phyloP scores from a whole-genome alignment of 2,888 invertebrate species.

The Drosophila niveifrons region DNA sequence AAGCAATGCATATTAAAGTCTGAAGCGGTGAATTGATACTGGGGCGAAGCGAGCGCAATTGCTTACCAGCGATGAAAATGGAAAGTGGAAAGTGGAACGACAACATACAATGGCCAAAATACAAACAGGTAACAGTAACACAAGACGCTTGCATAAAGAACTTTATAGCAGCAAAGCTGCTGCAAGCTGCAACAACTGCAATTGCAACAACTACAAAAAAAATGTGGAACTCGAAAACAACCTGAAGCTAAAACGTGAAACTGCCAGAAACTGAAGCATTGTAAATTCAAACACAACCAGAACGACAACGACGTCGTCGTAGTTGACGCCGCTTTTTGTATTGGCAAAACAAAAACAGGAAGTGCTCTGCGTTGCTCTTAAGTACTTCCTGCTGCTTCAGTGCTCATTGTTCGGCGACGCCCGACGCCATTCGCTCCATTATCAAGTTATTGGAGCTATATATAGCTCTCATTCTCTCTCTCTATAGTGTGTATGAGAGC shows the following conservation, averaged over 20 bases:
- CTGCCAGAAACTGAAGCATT: constrained; percentile 57
- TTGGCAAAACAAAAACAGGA: constrained; percentile 83
- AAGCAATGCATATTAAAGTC: constrained; percentile 71
- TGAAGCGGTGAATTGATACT: constrained; percentile 42
- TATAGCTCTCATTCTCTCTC: neutral
- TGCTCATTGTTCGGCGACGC: constrained; percentile 57
- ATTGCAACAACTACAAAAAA: neutral
- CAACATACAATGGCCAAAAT: constrained; percentile 49
- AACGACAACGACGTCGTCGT: constrained; percentile 29
- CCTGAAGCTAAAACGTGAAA: constrained; percentile 46
- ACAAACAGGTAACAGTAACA: constrained; percentile 58
- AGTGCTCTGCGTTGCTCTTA: constrained; percentile 80
- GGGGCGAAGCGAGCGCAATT: constrained; percentile 2
- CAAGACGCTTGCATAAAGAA: constrained; percentile 62
- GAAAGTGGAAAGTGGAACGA: constrained; percentile 27
- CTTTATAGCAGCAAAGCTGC: constrained; percentile 19
- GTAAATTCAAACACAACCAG: constrained; percentile 74
- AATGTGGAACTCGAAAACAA: constrained; percentile 54
- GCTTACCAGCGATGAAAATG: neutral
- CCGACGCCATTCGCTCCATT: constrained; percentile 50
- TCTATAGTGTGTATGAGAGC: neutral
- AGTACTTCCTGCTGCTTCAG: constrained; percentile 79
- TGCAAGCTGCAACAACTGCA: constrained; percentile 4
- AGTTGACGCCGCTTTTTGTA: constrained; percentile 73
- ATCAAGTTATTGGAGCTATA: constrained; percentile 53